A percentile compares a stretch with the other conserved stretches of the same genome.
Conservation (phyloP, 2,113 vertebrate genomes). For the Mystacornis crossleyi region DNA sequence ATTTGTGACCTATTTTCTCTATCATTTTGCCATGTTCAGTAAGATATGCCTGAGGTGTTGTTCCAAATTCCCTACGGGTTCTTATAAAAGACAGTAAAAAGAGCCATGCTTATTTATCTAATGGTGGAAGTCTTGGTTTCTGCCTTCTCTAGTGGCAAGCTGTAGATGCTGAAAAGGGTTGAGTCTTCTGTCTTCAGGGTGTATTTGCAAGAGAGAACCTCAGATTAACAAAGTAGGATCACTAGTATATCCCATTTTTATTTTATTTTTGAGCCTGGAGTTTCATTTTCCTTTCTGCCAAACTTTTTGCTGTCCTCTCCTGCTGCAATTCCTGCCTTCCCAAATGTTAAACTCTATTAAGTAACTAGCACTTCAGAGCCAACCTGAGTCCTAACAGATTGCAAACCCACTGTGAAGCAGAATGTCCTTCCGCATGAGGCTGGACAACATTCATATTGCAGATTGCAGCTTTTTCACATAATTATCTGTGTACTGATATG, state of each 20-base stretch:
- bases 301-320: not conserved
- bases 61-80: not conserved
- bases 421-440: conserved; percentile 22
- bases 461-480: not conserved
- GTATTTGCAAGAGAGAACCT: not conserved
- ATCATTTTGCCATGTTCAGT: not conserved
- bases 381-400: conserved; percentile 53
- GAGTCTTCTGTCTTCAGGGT: not conserved
- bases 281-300: not conserved
- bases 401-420: conserved; percentile 59
- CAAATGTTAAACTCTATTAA: conserved; percentile 33
- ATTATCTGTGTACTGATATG: not conserved
- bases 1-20: not conserved
- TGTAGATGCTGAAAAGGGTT: not conserved
- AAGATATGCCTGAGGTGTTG: not conserved
- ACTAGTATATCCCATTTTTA: not conserved
- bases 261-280: not conserved
- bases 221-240: not conserved
- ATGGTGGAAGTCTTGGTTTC: not conserved
- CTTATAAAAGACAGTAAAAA: not conserved
- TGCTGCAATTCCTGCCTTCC: conserved; percentile 10
- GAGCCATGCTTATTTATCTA: not conserved
- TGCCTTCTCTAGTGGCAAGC: not conserved
- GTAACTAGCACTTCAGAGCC: conserved; percentile 17
- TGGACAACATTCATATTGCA: conserved; percentile 23